Evolutionary conservation across 1,140 invertebrate species (phyloP), one percentile per base, ranked within the genome.

Genomic region (Oryctes rhinoceros): DNA sequence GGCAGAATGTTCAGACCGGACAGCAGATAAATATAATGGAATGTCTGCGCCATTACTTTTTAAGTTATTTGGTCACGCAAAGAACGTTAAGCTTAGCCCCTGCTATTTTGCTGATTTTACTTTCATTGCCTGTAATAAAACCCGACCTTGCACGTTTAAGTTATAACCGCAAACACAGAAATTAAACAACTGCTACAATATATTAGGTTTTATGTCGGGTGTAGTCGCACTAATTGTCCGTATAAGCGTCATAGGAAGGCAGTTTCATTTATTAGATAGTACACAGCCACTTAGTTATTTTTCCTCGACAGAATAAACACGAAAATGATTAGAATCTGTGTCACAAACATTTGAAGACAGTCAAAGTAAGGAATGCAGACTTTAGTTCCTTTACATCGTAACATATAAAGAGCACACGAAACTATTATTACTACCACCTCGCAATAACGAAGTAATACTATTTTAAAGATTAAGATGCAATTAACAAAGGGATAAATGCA

Each of bases 91-190:
- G 24, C 65, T 71, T 24, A 71, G 65, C 7, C 24, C 65, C 24
- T 35, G 65, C 65, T 24, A 71, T 35, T 71, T 35, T 71, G 65
- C 35, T 35, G 65, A 71, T 71, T 71, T 71, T 71, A 71, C 65
- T 71, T 71, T 71, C 65, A 71, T 71, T 71, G 65, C 10, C 65
- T 24, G 65, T 24, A 35, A 71, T 71, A 71, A 71, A 71, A 71
- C 24, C 24, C 11, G 65, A 71, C 65, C 65, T 20, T 24, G 35
- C 20, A 71, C 65, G 65, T 71, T 24, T 71, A 71, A 71, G 65
- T 71, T 71, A 71, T 71, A 37, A 24, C 65, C 24, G 37, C 3
- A 71, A 37, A 71, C 65, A 37, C 35, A 24, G 65, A 71, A 71
- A 71, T 71, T 71, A 71, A 71, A 71, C 65, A 30, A 71, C 20